These are phyloP conservation scores for Furcula furcula DNA, from an alignment of 2,888 invertebrate genomes.

Conservation along the genomic window DNA sequence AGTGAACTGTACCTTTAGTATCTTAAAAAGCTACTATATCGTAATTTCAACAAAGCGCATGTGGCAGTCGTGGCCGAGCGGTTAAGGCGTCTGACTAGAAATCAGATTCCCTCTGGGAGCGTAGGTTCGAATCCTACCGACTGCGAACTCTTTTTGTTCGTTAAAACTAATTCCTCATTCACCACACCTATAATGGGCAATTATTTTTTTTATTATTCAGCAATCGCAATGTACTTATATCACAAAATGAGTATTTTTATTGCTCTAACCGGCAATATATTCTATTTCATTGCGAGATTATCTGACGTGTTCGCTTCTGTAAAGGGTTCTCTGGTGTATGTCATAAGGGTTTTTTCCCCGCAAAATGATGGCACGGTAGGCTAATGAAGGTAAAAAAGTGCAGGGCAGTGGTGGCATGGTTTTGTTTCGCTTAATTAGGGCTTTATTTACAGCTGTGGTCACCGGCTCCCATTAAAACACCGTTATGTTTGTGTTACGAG, in stretches of 20 bases:
- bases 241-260: constrained; percentile 40
- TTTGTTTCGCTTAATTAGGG: constrained; percentile 46
- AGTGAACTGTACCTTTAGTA: no score
- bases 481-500: constrained; percentile 34
- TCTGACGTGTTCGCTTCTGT: constrained; percentile 19
- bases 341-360: constrained; percentile 19
- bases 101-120: constrained; percentile 95
- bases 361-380: constrained; percentile 26
- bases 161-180: no score
- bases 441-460: constrained; percentile 31
- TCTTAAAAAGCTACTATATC: neutral
- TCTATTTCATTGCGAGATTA: constrained; percentile 23
- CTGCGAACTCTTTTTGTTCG: constrained; percentile 76
- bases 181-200: constrained; percentile 24
- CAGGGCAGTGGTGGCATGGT: constrained; percentile 22
- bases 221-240: constrained; percentile 3
- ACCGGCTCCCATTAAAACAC: constrained; percentile 28
- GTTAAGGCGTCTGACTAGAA: constrained; percentile 95
- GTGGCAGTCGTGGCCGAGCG: constrained; percentile 91
- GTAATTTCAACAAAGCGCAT: rapidly evolving
- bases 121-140: constrained; percentile 94
- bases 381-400: constrained; percentile 38
- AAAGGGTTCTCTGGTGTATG: constrained; percentile 20
- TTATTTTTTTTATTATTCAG: constrained; percentile 30
- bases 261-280: constrained; percentile 29